Evolutionary conservation across 2,797 vertebrate species (phyloP), one percentile per base, ranked within the genome.

Genomic region (Centropyge bicolor): DNA sequence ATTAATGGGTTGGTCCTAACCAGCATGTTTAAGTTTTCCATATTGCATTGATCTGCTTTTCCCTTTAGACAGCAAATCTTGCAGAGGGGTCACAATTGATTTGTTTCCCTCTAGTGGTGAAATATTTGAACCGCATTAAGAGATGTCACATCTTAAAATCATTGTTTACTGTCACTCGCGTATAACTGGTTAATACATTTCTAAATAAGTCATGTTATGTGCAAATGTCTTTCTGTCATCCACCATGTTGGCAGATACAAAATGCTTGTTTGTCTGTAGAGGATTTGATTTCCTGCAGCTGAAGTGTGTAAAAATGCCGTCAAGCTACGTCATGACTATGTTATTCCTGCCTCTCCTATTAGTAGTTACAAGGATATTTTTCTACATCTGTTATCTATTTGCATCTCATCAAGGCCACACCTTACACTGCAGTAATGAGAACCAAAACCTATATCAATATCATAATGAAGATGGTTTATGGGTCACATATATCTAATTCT

Each of bases 71-170:
- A 31, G 27, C 27, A 31, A 31, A 31, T 31, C 27, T 31, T 31
- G 4, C 27, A 36, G 35, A 56, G 36, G 27, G 43, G 45, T 38
- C 27, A 17, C 10, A 11, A 20, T 62, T 48, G 11, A 35, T 54
- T 62, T 74, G 60, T 55, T 22, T 74, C 72, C 24, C 67, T 74
- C 70, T 72, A 67, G 76, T 70, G 63, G 60, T 52, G 11, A 40
- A 36, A n/a, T 16, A 1, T 3, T 61, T 8, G 46, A 60, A 70
- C 51, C 70, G 41, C 55, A 74, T 9, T 16, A 57, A 4, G 4
- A 46, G 11, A 19, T 8, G 1, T 12, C 31, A 51, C 11, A 41
- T n/a, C 40, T 27, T 36, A 31, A 57, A 59, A 48, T 17, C 1
- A 19, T 49, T 3, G 3, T 35, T 38, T 9, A 45, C 11, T 59